phyloP scores from a whole-genome alignment of 2,888 invertebrate species.

The Lasioglossum morio region DNA sequence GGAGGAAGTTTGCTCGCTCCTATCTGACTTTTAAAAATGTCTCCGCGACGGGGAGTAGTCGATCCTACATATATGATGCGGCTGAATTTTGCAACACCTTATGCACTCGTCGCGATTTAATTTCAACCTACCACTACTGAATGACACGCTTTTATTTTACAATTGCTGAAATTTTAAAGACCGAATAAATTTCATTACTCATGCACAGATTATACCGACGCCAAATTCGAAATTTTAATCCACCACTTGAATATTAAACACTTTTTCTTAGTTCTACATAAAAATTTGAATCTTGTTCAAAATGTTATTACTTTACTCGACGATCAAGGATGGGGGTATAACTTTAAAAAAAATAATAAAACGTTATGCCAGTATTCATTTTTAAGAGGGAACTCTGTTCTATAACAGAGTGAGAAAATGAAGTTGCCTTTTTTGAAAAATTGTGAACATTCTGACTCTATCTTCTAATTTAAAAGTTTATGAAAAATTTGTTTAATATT shows the following conservation, averaged over 20 bases:
- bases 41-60: neutral
- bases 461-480: too few relatives aligned
- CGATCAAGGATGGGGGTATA: neutral
- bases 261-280: neutral
- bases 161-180: neutral
- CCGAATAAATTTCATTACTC: neutral
- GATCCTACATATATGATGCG: conserved; percentile 1
- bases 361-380: too few relatives aligned
- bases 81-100: conserved; percentile 1
- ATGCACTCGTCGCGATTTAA: neutral
- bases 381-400: too few relatives aligned
- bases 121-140: neutral
- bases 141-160: neutral
- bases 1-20: conserved; percentile 6
- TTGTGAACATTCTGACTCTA: too few relatives aligned
- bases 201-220: neutral
- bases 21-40: conserved; percentile 29
- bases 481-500: too few relatives aligned
- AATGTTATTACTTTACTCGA: neutral
- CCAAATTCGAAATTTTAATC: too few relatives aligned
- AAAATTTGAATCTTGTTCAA: neutral
- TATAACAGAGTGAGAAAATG: too few relatives aligned
- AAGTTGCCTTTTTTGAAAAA: too few relatives aligned
- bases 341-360: neutral
- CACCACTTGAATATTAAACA: too few relatives aligned